A percentile compares a stretch with the other conserved stretches of the same genome.
Conservation (phyloP, 53 echinoderm and acorn worm species). For the Stichopus horrens region DNA sequence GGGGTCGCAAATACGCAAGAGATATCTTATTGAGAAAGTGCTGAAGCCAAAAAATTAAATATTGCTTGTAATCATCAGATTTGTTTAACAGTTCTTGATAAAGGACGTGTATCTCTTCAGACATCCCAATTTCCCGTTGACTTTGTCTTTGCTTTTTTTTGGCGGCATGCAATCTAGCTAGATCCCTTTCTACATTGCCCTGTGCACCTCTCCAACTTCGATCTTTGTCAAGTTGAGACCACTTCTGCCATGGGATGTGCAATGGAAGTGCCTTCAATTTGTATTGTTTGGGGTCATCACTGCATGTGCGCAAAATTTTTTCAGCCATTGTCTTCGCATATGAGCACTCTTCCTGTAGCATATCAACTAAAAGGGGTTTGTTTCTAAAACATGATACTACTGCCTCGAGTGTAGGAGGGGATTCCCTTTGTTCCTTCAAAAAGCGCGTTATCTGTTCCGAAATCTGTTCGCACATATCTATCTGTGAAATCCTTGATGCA, state of each 20-base stretch:
- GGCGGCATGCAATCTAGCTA: constrained; percentile 11
- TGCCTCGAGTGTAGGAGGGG: neutral
- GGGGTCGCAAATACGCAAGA: neutral
- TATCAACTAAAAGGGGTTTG: neutral
- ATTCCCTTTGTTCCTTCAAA: neutral
- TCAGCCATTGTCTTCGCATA: neutral
- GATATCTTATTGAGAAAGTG: constrained; percentile 5
- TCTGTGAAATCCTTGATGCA: neutral
- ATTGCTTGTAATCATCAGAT: neutral
- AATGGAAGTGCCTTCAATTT: constrained; percentile 10
- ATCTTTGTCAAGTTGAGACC: constrained; percentile 34
- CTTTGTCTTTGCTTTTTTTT: neutral
- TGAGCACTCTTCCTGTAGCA: neutral
- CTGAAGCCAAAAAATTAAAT: constrained; percentile 15
- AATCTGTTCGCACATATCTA: neutral
- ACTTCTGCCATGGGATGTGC: neutral
- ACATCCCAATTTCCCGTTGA: constrained; percentile 23
- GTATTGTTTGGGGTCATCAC: neutral
- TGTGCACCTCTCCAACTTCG: constrained; percentile 25
- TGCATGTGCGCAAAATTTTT: neutral
- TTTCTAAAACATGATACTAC: neutral
- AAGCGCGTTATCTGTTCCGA: neutral
- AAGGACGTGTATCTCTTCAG: neutral
- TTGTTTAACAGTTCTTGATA: neutral
- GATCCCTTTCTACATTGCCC: constrained; percentile 8